Conservation (phyloP, 2,888 invertebrate genomes). For the Drosophila demipolita region DNA sequence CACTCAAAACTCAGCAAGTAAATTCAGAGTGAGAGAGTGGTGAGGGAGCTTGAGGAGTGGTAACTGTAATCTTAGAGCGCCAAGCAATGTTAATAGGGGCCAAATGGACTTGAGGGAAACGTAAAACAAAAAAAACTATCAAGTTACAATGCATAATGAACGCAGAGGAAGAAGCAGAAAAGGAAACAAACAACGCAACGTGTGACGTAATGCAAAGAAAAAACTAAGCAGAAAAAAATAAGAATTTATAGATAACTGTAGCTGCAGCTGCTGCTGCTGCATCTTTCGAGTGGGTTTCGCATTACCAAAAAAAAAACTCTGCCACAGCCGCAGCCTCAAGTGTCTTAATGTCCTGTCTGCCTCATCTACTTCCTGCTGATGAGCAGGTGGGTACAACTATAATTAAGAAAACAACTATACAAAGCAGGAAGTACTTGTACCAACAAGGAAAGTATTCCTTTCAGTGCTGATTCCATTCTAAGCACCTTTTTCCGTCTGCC, state of each 20-base stretch:
- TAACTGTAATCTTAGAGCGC: slow-evolving; percentile 60
- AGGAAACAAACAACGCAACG: slow-evolving; percentile 36
- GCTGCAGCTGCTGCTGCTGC: slow-evolving; percentile 30
- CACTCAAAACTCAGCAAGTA: slow-evolving; percentile 13
- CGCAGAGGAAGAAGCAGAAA: slow-evolving; percentile 8
- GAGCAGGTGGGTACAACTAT: slow-evolving; percentile 42
- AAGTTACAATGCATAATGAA: slow-evolving; percentile 51
- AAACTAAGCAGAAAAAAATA: slow-evolving; percentile 12
- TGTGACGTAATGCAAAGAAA: slow-evolving; percentile 54
- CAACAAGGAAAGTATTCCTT: slow-evolving; percentile 5
- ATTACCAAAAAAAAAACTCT: slow-evolving; percentile 33
- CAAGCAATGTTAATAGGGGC: slow-evolving; percentile 65
- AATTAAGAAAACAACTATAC: background rate
- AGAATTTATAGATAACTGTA: slow-evolving; percentile 21
- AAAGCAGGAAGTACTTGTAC: slow-evolving; percentile 45
- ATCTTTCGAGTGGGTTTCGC: slow-evolving; percentile 48
- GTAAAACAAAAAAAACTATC: slow-evolving; percentile 53
- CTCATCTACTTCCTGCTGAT: slow-evolving; percentile 36
- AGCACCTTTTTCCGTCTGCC: background rate
- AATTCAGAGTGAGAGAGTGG: slow-evolving; percentile 3
- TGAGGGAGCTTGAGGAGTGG: background rate
- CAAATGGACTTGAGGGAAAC: slow-evolving; percentile 58
- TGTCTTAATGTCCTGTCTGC: slow-evolving; percentile 37
- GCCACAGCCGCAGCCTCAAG: slow-evolving; percentile 29
- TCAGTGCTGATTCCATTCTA: slow-evolving; percentile 18